These are phyloP conservation scores for Volucella inflata DNA, from an alignment of 2,888 invertebrate genomes.

Conservation along the genomic window DNA sequence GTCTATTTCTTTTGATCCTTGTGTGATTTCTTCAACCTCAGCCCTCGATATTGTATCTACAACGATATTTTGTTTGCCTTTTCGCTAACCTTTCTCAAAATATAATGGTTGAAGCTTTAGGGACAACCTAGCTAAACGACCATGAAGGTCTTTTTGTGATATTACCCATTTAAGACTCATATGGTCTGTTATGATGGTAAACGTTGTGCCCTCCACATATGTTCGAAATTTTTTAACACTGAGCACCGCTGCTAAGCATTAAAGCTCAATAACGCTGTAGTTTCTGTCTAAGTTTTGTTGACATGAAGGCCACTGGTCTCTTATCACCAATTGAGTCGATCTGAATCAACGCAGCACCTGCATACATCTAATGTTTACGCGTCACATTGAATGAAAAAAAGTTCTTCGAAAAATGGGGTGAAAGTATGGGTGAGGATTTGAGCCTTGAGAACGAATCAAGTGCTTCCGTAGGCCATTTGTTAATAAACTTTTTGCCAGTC, in stretches of 20 bases:
- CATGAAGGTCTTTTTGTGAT: too few species aligned
- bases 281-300: constrained; percentile 39
- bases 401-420: constrained; percentile 43
- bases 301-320: constrained; percentile 29
- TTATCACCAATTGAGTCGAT: constrained; percentile 23
- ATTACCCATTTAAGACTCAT: neutral
- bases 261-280: constrained; percentile 47
- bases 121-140: constrained; percentile 1
- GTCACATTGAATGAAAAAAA: constrained; percentile 42
- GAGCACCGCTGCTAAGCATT: constrained; percentile 55
- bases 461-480: neutral
- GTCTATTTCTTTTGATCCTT: neutral
- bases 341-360: constrained; percentile 40
- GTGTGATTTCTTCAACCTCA: neutral
- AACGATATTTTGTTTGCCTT: neutral
- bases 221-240: constrained; percentile 55
- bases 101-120: neutral
- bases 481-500: neutral
- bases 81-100: constrained; percentile 3
- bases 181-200: constrained; percentile 41
- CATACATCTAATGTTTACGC: constrained; percentile 43
- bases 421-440: constrained; percentile 27
- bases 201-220: constrained; percentile 38
- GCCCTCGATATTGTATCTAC: constrained; percentile 9
- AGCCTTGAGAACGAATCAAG: neutral